Evolutionary conservation across 1,140 invertebrate species (phyloP), one percentile per base, ranked within the genome.

Genomic region (Hirudo medicinalis): DNA sequence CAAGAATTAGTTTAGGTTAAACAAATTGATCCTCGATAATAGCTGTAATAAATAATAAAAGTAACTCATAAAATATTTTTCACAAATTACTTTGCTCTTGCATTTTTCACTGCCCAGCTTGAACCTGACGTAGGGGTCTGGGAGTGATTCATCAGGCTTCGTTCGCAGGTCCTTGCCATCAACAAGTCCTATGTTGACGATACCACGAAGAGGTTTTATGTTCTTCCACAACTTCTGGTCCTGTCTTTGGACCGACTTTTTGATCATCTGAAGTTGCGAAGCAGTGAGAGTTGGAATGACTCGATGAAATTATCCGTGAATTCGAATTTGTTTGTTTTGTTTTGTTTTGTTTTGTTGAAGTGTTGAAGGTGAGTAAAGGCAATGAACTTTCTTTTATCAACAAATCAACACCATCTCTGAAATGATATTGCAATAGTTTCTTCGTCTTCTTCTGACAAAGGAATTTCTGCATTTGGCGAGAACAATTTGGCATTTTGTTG

Each of bases 81-180:
- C 20, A 40, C 32, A 17, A n/a, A 74, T 85, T 72, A 93, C 90
- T 84, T 97, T 94, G 79, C 91, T 96, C 84, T 97, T 97, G 84
- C 94, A 97, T 83, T 97, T 97, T 84, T 99, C 95, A 78, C 90
- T 92, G 74, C 93, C 94, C 78, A 99, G 87, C 80, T 91, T 92
- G 85, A 99, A 97, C 83, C 96, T 97, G 77, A 94, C 92, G 79
- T 94, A 97, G 67, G 92, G 91, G 82, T 98, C 94, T 75, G 89
- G 91, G 43, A 89, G 89, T 67, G 91, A 89, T 78, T 94, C 93
- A 75, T 92, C 87, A 79, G 94, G 90, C 86, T 91, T 91, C 9
- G 90, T 87, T 20, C 81, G 76, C 11, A 97, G 85, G 80, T 94
- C 90, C 82, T 90, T 92, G 8, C 91, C 94, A 82, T 98, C 94